These are phyloP conservation scores for Hepsetus odoe DNA, from an alignment of 2,113 vertebrate genomes.

Conservation along the genomic window DNA sequence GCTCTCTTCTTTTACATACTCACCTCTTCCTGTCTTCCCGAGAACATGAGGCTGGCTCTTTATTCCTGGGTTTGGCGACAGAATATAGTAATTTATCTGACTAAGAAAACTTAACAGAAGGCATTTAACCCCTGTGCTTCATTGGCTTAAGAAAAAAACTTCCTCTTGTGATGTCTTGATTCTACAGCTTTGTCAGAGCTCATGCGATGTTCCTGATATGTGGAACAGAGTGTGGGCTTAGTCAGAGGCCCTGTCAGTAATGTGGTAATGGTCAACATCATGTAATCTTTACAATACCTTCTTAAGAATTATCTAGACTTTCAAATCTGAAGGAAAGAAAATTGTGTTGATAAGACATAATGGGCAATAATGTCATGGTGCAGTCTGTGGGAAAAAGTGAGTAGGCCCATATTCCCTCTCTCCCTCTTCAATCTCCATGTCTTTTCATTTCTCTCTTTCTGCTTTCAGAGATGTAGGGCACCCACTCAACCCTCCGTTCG, in stretches of 20 bases:
- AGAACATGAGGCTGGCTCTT: slow-evolving; percentile 6
- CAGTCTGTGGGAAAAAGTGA: too few species aligned
- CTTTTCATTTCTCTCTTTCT: slow-evolving; percentile 5
- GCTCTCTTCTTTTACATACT: too few species aligned
- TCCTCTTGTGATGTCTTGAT: not conserved
- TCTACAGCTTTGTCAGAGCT: not conserved
- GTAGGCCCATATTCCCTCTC: too few species aligned
- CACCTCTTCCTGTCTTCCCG: not conserved
- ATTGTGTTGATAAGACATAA: not conserved
- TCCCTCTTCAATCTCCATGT: not conserved
- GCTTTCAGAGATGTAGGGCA: not conserved
- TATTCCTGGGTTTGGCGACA: slow-evolving; percentile 26
- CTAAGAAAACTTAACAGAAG: slow-evolving; percentile 37
- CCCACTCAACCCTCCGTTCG: not conserved
- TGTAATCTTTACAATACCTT: too few species aligned
- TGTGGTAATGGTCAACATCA: too few species aligned
- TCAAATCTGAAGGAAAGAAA: not conserved
- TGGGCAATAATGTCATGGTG: not conserved
- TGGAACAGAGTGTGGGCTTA: too few species aligned
- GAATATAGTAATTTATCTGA: slow-evolving; percentile 38
- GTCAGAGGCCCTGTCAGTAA: too few species aligned
- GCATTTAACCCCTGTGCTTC: slow-evolving; percentile 21
- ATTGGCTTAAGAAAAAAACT: not conserved
- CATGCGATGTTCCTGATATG: too few species aligned
- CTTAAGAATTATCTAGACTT: too few species aligned